Evolutionary conservation across 2,888 invertebrate genomes (phyloP), one percentile per base, ranked within the genome.

Genomic region (Diadegma fenestrale): DNA sequence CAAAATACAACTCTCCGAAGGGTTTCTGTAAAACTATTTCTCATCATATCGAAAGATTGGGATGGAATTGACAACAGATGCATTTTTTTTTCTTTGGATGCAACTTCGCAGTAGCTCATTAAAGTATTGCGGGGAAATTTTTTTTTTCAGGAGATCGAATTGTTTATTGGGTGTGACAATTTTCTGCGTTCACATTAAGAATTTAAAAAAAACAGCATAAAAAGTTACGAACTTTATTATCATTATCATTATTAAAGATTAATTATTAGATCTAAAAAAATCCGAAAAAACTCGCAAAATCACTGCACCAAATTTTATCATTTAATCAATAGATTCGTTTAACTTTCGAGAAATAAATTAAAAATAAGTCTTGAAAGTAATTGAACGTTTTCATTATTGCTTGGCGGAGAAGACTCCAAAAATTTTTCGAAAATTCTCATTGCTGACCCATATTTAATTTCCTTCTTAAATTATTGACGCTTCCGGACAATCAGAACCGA

Each of bases 401-500:
- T 26, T 0, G 17, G 45, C 26, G 7, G 26, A 45, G 7, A 1
- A 26, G 26, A 17, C 43, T 68, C 26, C 26, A 45, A 69, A 69
- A 51, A 33, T 30, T n/a, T 64, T 37, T 17, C n/a, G 33, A 48
- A 48, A 10, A 69, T 48, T 45, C 12, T 51, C 19, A 1, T 69
- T 33, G 1, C 10, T 5, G 12, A 48, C 30, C 48, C 22, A 10
- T n/a, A n/a, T n/a, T n/a, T 6, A 19, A 33, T 10, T 30, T n/a
- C 10, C 48, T n/a, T 33, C 54, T 61, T 45, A 26, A 54, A 77
- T 51, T 48, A 48, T 64, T 19, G 17, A n/a, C n/a, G 80, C 69
- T 73, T 30, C n/a, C 54, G 72, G 51, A 61, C 61, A 68, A 64
- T 12, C 45, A 80, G 61, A 41, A 76, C 17, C 19, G 83, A 22